phyloP scores from a whole-genome alignment of 2,888 invertebrate genomes.

The Cacoxenus indagator region DNA sequence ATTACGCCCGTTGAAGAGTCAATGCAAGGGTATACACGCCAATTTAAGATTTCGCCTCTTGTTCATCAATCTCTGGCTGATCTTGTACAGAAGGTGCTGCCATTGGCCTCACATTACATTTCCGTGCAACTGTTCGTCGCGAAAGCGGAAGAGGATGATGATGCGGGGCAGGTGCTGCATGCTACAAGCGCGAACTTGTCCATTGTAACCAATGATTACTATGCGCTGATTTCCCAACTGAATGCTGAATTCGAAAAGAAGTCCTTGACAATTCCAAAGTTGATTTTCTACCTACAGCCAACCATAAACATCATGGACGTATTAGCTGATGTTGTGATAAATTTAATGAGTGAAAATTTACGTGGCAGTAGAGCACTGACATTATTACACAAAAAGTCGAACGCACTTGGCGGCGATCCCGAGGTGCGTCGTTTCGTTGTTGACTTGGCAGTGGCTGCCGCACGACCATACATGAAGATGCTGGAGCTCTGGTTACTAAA shows the following conservation, averaged over 20 bases:
- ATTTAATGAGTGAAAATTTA: slow-evolving; percentile 79
- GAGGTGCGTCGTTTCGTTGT: slow-evolving; percentile 84
- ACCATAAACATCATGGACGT: slow-evolving; percentile 88
- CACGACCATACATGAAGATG: slow-evolving; percentile 91
- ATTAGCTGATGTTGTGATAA: slow-evolving; percentile 82
- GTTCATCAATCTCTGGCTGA: slow-evolving; percentile 78
- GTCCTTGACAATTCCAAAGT: slow-evolving; percentile 85
- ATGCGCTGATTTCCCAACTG: slow-evolving; percentile 83
- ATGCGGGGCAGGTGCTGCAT: slow-evolving; percentile 89
- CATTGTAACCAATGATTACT: slow-evolving; percentile 85
- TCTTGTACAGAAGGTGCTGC: slow-evolving; percentile 76
- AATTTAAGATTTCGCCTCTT: slow-evolving; percentile 74
- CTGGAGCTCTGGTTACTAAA: slow-evolving; percentile 95
- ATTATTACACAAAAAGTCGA: slow-evolving; percentile 86
- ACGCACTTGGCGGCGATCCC: slow-evolving; percentile 80
- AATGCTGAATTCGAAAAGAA: slow-evolving; percentile 83
- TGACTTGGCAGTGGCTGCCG: slow-evolving; percentile 86
- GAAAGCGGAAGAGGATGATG: slow-evolving; percentile 62
- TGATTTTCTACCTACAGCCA: slow-evolving; percentile 92
- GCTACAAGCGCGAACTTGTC: slow-evolving; percentile 89
- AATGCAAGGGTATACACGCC: not conserved
- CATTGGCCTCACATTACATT: slow-evolving; percentile 89
- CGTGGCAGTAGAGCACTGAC: slow-evolving; percentile 89
- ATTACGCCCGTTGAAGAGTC: slow-evolving; percentile 76
- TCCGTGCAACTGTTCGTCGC: slow-evolving; percentile 84